phyloP scores from a whole-genome alignment of 2,888 invertebrate species.

The Stenchaetothrips biformis region DNA sequence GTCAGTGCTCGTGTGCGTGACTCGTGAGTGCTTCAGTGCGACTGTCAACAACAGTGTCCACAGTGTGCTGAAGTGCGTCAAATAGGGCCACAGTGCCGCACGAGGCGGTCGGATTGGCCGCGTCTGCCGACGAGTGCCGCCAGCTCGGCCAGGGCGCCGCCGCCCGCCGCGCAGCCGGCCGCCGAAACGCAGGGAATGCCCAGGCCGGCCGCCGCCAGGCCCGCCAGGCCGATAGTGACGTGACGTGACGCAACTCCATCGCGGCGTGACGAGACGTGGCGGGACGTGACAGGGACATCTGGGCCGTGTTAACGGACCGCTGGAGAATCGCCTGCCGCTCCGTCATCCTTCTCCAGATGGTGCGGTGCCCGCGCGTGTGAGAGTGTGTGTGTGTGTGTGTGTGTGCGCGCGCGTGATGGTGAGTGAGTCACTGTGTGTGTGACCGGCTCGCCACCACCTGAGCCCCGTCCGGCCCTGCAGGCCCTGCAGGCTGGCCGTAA shows the following conservation, averaged over 20 bases:
- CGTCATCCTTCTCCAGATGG: not conserved
- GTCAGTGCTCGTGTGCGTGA: too few relatives aligned
- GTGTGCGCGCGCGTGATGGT: not conserved
- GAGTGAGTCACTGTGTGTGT: not conserved
- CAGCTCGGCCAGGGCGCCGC: too few relatives aligned
- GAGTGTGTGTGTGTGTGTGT: not conserved
- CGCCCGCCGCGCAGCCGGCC: too few relatives aligned
- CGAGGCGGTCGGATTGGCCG: too few relatives aligned
- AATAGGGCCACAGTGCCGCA: too few relatives aligned
- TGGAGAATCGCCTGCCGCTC: not conserved
- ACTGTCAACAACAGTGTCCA: not conserved
- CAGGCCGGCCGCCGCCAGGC: too few relatives aligned
- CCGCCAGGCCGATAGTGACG: not conserved
- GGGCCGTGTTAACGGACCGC: not conserved
- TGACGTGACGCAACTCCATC: not conserved
- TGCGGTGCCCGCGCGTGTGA: not conserved
- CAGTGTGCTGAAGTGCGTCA: too few relatives aligned
- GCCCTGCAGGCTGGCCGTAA: not conserved
- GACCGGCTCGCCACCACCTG: constrained; percentile 8
- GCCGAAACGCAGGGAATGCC: too few relatives aligned
- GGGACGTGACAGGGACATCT: not conserved
- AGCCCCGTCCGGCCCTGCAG: not conserved
- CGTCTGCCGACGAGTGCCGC: too few relatives aligned
- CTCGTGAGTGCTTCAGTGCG: too few relatives aligned
- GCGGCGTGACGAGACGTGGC: not conserved